These are phyloP conservation scores for Lasioglossum villosulum DNA, from an alignment of 2,888 invertebrate genomes.

Conservation along the genomic window DNA sequence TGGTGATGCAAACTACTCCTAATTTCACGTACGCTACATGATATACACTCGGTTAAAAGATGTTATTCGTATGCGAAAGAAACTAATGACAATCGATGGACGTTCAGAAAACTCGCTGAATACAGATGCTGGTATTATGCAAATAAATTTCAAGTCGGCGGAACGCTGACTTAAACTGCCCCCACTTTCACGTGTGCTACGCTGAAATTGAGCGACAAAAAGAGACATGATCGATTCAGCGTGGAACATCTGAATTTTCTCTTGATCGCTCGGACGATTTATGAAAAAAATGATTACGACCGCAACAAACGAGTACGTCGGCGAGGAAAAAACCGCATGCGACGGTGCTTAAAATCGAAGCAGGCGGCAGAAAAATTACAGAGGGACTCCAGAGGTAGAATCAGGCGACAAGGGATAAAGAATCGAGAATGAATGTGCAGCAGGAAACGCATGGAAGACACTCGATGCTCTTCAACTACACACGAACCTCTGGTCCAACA, in stretches of 20 bases:
- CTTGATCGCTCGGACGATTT: not conserved
- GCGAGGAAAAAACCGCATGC: not conserved
- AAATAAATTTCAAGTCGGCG: not conserved
- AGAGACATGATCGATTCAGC: not conserved
- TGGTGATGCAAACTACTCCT: not conserved
- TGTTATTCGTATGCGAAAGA: not conserved
- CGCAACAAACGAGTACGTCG: not conserved
- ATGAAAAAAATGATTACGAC: not conserved
- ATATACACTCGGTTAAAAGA: not conserved
- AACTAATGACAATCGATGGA: conserved; percentile 6
- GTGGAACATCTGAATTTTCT: not conserved
- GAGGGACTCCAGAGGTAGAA: conserved; percentile 9
- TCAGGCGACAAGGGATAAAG: conserved; percentile 31
- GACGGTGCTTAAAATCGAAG: conserved; percentile 11
- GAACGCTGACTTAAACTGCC: not conserved
- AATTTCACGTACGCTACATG: not conserved
- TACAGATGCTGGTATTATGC: not conserved
- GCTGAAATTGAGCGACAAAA: not conserved
- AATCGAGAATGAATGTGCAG: conserved; percentile 44
- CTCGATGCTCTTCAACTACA: conserved; percentile 59
- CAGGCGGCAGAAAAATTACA: not conserved
- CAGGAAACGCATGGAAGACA: conserved; percentile 59
- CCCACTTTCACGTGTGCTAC: not conserved
- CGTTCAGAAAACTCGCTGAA: not conserved
- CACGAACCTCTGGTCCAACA: conserved; percentile 57